Percentiles rank a stretch among this genome's conserved stretches.
phyloP scores from a whole-genome alignment of 1,140 invertebrate genomes.

The Temnothorax nylanderi region DNA sequence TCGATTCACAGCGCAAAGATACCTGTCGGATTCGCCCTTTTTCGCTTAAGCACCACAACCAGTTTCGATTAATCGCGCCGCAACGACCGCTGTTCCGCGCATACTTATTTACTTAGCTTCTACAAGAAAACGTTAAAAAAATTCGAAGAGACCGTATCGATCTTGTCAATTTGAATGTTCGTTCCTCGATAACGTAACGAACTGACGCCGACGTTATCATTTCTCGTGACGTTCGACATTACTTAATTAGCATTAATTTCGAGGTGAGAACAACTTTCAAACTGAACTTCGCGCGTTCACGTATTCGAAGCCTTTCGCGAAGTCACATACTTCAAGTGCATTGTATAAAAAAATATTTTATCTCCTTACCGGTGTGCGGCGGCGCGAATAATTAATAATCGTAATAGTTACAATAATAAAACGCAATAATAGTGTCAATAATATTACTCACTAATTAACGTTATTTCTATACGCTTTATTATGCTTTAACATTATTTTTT shows the following conservation, averaged over 20 bases:
- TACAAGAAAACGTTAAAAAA: constrained; percentile 29
- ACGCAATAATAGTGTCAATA: constrained; percentile 73
- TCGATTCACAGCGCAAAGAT: constrained; percentile 59
- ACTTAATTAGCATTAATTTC: constrained; percentile 35
- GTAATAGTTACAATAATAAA: constrained; percentile 70
- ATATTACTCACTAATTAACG: constrained; percentile 76
- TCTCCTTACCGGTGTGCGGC: constrained; percentile 16
- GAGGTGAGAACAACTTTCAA: constrained; percentile 13
- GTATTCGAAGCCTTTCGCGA: constrained; percentile 10
- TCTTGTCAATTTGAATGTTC: constrained; percentile 17
- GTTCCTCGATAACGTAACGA: constrained; percentile 28
- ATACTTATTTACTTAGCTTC: neutral
- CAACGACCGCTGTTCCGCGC: neutral
- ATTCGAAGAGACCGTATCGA: neutral
- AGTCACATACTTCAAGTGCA: constrained; percentile 4
- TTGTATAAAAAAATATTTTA: constrained; percentile 69
- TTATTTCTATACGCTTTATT: constrained; percentile 73
- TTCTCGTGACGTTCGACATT: neutral
- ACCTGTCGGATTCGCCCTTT: constrained; percentile 43
- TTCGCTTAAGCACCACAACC: constrained; percentile 61
- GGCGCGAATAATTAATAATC: constrained; percentile 62
- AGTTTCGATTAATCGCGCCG: constrained; percentile 51
- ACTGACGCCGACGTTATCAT: neutral
- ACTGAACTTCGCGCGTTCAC: constrained; percentile 22
- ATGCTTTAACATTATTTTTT: constrained; percentile 69